Base-by-base conservation (phyloP, 2,113 vertebrate genomes). In the Dasypus novemcinctus region DNA sequence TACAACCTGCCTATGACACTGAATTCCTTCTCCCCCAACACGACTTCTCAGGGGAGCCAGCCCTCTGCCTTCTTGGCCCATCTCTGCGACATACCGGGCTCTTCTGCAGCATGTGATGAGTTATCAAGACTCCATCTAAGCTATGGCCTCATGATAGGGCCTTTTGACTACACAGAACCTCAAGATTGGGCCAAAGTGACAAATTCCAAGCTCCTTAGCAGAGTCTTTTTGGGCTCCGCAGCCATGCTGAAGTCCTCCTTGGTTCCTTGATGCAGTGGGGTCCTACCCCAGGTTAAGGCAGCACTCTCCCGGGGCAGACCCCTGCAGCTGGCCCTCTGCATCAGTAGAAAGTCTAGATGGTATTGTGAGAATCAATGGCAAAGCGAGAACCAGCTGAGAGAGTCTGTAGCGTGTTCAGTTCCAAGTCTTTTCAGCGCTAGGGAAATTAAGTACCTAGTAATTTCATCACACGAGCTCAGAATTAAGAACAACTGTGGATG, bases 61-160 rank as follows among this genome's bases (percentile, higher is more conserved):
- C 1, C 2, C 14, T 4, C 31, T 5, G 49, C 15, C 57, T 49
- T 41, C 23, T 17, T n/a, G 33, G 18, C 7, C 4, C 33, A 7
- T 1, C 29, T 8, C 10, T 21, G 41, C 33, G 36, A 7, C 1
- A 15, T 0, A 6, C 18, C 20, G 20, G 63, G 4, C 1, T 38
- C 46, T 25, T 10, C 11, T 31, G 14, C 63, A 4, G 5, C 0
- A 1, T 23, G 3, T 1, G 17, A 17, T 11, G 4, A 12, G 14
- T 20, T 27, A 4, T 1, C 17, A 25, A 66, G 69, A n/a, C 5
- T 1, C 36, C 31, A 2, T 2, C 54, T 2, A 10, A 63, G 20
- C 63, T 4, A 33, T 13, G 1, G 1, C 4, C 12, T 7, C 0
- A 1, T 12, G 63, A n/a, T 46, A 5, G 0, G 4, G 5, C 31